Evolutionary conservation across 92 coral and sea anemone genomes (phyloP), one percentile per base, ranked within the genome.

Genomic region (Chrysogorgia sp.): DNA sequence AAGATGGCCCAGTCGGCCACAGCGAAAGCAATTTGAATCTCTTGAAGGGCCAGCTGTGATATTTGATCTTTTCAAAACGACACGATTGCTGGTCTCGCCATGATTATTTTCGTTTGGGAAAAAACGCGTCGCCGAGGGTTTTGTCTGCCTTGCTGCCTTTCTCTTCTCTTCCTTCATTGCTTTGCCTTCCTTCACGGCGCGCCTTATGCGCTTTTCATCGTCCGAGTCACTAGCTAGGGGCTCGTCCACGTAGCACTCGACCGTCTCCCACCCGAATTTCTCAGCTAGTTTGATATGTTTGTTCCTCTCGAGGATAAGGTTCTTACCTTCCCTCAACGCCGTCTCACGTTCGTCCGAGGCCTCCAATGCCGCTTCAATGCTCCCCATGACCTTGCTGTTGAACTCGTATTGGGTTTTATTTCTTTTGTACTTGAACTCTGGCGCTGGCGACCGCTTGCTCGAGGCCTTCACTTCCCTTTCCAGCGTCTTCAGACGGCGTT

Each of bases 281-380:
- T 85, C 88, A 0, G 88, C 82, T 25, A 85, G 65, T 31, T 61
- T 45, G 34, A 80, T 85, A 10, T 80, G 88, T 24, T 80, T 85
- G 43, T 80, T 85, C 24, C 89, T 17, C 33, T 85, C 89, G 34
- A 72, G 29, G n/a, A 85, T 63, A 35, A 85, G 74, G 19, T 80
- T 49, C 89, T 62, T 74, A 79, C 84, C 81, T 70, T 85, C 72
- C 0, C 26, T 40, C 10, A 79, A 34, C 31, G 37, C 57, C 29
- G 14, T 24, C 15, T 25, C 28, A 32, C 59, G 53, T n/a, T 68
- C 80, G 37, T 49, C 79, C 5, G 28, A 29, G 32, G 75, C 71
- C 17, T 55, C 84, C 48, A 58, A 61, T 12, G 80, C 80, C 19
- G 61, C 68, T 7, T 84, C 79, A 13, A 68, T 45, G 58, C 68